A percentile compares a stretch with the other conserved stretches of the same genome.
Evolutionary conservation across 2,888 invertebrate species (phyloP).

Genomic region (Epinotia bilunana): DNA sequence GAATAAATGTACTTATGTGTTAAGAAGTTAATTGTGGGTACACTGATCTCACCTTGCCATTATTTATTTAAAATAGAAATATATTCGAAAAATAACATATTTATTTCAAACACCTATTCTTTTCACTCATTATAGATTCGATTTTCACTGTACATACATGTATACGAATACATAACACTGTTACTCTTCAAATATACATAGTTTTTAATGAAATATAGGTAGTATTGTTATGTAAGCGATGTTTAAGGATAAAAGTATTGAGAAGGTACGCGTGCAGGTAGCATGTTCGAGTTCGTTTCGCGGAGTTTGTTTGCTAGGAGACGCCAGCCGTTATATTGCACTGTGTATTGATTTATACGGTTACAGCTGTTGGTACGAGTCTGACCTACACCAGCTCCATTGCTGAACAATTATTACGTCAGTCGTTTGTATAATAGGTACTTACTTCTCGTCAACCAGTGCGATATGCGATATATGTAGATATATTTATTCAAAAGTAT

Average conservation of each 20-base stretch:
- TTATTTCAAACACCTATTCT: not conserved
- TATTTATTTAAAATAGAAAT: not conserved
- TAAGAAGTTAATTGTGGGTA: not conserved
- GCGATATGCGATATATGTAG: too few relatives aligned
- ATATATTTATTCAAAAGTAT: too few relatives aligned
- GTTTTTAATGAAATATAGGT: not conserved
- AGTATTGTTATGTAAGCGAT: slow-evolving; percentile 13
- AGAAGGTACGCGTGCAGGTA: slow-evolving; percentile 16
- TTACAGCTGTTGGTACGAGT: slow-evolving; percentile 24
- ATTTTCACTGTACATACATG: not conserved
- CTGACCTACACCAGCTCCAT: slow-evolving; percentile 24
- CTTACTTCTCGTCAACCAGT: not conserved
- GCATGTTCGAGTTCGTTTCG: slow-evolving; percentile 28
- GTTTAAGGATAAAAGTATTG: not conserved
- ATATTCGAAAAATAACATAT: not conserved
- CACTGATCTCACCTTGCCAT: slow-evolving; percentile 38
- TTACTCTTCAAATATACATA: slow-evolving; percentile 12
- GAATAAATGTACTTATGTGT: not conserved
- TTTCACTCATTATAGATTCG: not conserved
- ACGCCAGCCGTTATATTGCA: slow-evolving; percentile 39
- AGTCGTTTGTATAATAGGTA: not conserved
- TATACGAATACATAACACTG: not conserved
- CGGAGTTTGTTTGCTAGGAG: slow-evolving; percentile 45
- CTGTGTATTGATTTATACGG: slow-evolving; percentile 41
- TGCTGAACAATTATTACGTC: slow-evolving; percentile 7